These are phyloP conservation scores for Rousettus leschenaultii DNA, from an alignment of 2,113 vertebrate species.

Conservation along the genomic window DNA sequence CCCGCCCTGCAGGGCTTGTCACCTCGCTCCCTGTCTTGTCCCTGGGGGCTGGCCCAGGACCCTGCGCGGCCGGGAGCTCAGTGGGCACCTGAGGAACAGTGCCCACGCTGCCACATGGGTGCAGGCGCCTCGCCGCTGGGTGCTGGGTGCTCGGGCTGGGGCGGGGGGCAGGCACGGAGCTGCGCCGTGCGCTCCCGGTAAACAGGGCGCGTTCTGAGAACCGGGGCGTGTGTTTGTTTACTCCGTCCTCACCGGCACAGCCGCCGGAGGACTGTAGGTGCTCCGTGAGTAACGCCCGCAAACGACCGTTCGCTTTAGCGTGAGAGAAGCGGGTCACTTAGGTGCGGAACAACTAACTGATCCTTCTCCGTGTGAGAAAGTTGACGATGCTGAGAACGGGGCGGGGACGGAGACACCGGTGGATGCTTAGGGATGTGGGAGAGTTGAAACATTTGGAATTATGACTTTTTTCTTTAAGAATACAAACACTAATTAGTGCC, in stretches of 20 bases:
- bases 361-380: rapidly evolving
- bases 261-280: not conserved
- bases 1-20: not conserved
- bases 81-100: not conserved
- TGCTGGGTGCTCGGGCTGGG: not conserved
- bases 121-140: not conserved
- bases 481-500: too few species aligned
- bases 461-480: not conserved
- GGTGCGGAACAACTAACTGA: not conserved
- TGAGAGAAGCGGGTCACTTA: not conserved
- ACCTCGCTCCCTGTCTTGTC: not conserved
- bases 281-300: not conserved
- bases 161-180: not conserved
- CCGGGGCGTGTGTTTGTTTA: not conserved
- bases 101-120: rapidly evolving
- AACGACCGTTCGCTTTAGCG: rapidly evolving
- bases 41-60: rapidly evolving
- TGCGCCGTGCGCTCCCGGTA: not conserved
- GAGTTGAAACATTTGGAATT: not conserved
- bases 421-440: not conserved
- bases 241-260: not conserved
- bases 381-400: rapidly evolving
- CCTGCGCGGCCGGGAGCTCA: not conserved
- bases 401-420: too few species aligned
- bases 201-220: not conserved